These are phyloP conservation scores for Distichodus sexfasciatus DNA, from an alignment of 2,797 vertebrate genomes.

Conservation along the genomic window DNA sequence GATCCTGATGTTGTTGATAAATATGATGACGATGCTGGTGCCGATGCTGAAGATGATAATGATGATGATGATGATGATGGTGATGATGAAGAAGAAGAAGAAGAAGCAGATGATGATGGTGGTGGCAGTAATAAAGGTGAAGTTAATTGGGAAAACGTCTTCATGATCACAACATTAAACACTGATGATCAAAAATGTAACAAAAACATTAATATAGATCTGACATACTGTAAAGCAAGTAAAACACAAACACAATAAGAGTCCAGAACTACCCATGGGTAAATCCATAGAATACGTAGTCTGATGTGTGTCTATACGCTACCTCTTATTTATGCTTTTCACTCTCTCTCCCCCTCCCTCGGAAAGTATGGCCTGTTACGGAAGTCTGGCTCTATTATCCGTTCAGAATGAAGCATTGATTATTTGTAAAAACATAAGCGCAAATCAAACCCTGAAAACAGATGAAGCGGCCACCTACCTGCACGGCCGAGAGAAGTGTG, in stretches of 20 bases:
- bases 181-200: too few relatives aligned
- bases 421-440: slow-evolving; percentile 78
- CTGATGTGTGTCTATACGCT: neutral
- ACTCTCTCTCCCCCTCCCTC: neutral
- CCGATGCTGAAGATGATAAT: too few relatives aligned
- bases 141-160: too few relatives aligned
- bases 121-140: too few relatives aligned
- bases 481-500: slow-evolving; percentile 59
- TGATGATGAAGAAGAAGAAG: too few relatives aligned
- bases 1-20: too few relatives aligned
- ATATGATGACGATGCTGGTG: too few relatives aligned
- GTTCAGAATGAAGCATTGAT: slow-evolving; percentile 74
- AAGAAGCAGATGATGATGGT: too few relatives aligned
- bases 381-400: slow-evolving; percentile 53
- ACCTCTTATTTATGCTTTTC: neutral
- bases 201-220: too few relatives aligned
- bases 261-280: neutral
- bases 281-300: neutral
- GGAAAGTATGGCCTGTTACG: neutral
- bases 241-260: neutral
- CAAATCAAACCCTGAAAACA: slow-evolving; percentile 71
- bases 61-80: too few relatives aligned
- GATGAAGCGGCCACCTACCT: slow-evolving; percentile 62
- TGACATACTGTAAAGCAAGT: neutral
- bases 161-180: too few relatives aligned